Conservation (phyloP, 2,113 vertebrate genomes). For the Eidolon helvum region DNA sequence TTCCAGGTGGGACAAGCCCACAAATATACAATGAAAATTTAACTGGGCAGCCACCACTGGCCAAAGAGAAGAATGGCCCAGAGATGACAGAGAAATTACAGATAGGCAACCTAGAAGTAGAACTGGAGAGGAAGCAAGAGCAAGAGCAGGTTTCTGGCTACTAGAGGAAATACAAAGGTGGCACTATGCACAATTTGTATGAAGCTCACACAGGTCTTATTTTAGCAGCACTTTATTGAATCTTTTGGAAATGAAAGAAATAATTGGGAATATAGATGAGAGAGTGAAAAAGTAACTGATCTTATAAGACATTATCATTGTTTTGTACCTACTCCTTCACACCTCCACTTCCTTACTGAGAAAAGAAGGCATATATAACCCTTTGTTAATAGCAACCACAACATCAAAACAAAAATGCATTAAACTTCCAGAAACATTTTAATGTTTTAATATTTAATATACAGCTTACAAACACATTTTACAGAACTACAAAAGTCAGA, state of each 20-base stretch:
- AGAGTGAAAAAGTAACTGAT: not conserved
- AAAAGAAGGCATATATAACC: not conserved
- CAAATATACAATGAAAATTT: not conserved
- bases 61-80: not conserved
- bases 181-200: not conserved
- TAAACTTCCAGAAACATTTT: not conserved
- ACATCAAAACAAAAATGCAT: not conserved
- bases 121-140: not conserved
- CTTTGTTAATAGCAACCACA: not conserved
- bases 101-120: not conserved
- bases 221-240: not conserved
- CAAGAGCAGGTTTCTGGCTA: not conserved
- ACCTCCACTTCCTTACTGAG: not conserved
- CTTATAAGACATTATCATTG: not conserved
- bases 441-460: not conserved
- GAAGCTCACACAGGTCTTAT: not conserved
- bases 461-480: conserved; percentile 14
- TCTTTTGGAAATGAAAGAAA: not conserved
- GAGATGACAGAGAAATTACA: not conserved
- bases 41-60: not conserved
- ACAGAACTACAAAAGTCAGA: not conserved
- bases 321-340: not conserved
- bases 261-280: not conserved
- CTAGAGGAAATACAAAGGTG: not conserved
- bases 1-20: not conserved